Conservation (phyloP, 2,113 vertebrate species). For the Fulica atra region DNA sequence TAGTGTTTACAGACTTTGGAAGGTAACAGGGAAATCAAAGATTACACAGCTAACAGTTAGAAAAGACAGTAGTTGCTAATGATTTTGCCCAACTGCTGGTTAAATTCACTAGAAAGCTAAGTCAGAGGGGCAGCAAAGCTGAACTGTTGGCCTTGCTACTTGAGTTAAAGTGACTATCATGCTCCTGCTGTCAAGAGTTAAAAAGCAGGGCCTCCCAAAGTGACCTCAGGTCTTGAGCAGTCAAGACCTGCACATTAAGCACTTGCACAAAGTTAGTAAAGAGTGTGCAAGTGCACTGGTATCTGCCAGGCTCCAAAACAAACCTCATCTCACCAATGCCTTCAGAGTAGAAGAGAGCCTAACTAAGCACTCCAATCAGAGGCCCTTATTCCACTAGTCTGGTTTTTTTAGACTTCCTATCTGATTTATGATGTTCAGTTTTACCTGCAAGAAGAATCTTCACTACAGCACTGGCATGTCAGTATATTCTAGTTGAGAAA, state of each 20-base stretch:
- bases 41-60: accelerated
- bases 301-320: background rate
- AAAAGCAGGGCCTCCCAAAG: background rate
- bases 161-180: background rate
- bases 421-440: background rate
- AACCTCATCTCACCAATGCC: background rate
- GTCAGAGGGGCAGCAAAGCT: accelerated
- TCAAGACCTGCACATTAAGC: background rate
- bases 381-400: background rate
- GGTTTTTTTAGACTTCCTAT: background rate
- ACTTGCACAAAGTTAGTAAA: accelerated
- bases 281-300: background rate
- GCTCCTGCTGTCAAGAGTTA: no score
- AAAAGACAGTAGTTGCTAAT: background rate
- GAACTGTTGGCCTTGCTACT: background rate
- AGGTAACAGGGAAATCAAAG: background rate
- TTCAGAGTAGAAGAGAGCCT: background rate
- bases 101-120: background rate
- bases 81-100: background rate
- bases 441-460: background rate
- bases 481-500: background rate
- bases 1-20: background rate
- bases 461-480: background rate
- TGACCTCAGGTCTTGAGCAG: background rate
- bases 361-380: background rate